phyloP scores from a whole-genome alignment of 2,113 vertebrate species.

The Entomyzon cyanotis region DNA sequence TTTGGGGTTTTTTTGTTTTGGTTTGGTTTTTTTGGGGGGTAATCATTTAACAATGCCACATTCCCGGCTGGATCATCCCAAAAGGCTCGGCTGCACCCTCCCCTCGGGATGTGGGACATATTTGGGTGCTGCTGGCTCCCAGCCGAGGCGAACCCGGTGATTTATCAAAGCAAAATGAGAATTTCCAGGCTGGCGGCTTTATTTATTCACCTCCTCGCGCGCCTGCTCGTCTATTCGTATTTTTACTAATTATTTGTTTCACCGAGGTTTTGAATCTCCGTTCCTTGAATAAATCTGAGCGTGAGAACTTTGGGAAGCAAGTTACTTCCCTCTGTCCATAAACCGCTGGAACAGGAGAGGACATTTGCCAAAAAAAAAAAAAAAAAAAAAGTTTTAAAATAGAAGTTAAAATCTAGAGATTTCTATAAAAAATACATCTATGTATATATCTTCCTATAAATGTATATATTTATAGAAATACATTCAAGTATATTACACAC shows the following conservation, averaged over 20 bases:
- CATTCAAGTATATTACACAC: too few species aligned
- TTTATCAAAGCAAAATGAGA: not conserved
- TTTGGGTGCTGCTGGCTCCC: not conserved
- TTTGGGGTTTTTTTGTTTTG: too few species aligned
- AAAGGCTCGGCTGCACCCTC: not conserved
- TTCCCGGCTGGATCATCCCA: not conserved
- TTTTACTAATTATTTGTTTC: not conserved
- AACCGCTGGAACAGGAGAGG: not conserved
- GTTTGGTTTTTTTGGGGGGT: too few species aligned
- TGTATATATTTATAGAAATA: not conserved
- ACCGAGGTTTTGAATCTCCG: not conserved
- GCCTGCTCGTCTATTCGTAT: not conserved
- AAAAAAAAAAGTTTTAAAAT: not conserved
- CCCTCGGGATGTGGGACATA: rapidly evolving
- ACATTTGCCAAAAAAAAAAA: not conserved
- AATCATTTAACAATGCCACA: rapidly evolving
- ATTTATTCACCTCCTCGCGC: not conserved
- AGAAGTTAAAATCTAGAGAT: not conserved
- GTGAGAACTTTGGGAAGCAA: not conserved
- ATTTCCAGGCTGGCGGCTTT: not conserved
- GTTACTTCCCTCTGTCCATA: not conserved
- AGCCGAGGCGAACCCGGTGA: rapidly evolving
- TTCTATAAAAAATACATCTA: not conserved
- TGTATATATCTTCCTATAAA: not conserved
- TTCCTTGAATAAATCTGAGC: not conserved